Percentiles rank a stretch among this genome's conserved stretches.
These are phyloP conservation scores for Schizaphis graminum DNA, from an alignment of 2,888 invertebrate species.

Conservation along the genomic window DNA sequence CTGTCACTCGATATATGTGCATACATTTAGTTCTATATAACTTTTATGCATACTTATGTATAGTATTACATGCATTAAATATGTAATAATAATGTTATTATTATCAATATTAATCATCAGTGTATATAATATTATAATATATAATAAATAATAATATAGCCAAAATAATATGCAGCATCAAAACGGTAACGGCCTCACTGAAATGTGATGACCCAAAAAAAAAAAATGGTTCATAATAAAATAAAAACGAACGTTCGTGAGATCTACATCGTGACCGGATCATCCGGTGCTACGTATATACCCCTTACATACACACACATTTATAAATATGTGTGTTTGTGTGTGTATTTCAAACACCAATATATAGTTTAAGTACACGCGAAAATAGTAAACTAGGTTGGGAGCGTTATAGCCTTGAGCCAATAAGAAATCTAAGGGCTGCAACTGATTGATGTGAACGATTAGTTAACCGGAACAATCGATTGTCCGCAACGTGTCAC, in stretches of 20 bases:
- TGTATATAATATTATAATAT: neutral
- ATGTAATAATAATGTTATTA: neutral
- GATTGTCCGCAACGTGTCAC: constrained; percentile 15
- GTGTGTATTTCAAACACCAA: neutral
- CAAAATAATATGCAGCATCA: neutral
- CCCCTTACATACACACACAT: neutral
- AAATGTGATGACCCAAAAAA: constrained; percentile 51
- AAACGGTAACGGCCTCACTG: constrained; percentile 26
- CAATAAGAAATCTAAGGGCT: constrained; percentile 56
- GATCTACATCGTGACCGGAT: constrained; percentile 46
- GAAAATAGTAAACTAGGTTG: constrained; percentile 54
- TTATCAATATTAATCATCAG: neutral
- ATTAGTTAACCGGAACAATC: constrained; percentile 29
- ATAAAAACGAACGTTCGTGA: constrained; percentile 46
- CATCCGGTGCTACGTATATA: neutral
- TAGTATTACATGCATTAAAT: neutral
- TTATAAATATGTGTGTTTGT: neutral
- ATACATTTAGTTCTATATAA: neutral
- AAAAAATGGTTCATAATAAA: constrained; percentile 17
- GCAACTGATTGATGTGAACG: constrained; percentile 24
- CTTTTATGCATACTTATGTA: neutral
- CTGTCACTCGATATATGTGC: neutral
- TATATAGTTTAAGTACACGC: neutral
- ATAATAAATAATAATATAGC: neutral
- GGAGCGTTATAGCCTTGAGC: constrained; percentile 46